A percentile compares a stretch with the other conserved stretches of the same genome.
These are phyloP conservation scores for Mechanitis mazaeus DNA, from an alignment of 2,888 invertebrate genomes.

Conservation along the genomic window DNA sequence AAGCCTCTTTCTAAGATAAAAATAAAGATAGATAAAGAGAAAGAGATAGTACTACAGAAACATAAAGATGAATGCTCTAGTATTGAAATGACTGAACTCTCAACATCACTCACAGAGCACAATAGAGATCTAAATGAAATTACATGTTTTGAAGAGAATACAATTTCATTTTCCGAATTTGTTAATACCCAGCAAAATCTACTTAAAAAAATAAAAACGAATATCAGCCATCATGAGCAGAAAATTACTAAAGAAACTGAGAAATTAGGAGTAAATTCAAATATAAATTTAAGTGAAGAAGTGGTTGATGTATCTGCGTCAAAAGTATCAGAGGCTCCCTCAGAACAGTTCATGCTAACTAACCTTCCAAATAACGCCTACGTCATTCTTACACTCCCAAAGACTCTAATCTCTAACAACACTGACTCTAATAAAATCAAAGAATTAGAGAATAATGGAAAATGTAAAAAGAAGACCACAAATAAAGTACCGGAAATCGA, in stretches of 20 bases:
- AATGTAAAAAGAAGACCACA: conserved; percentile 28
- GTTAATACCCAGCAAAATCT: conserved; percentile 20
- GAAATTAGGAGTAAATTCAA: background rate
- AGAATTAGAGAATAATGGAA: conserved; percentile 33
- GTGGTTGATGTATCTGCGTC: background rate
- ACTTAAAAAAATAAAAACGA: conserved; percentile 17
- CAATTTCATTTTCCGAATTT: conserved; percentile 16
- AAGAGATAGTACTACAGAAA: too few species aligned
- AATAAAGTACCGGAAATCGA: conserved; percentile 22
- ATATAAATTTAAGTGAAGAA: background rate
- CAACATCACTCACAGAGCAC: too few species aligned
- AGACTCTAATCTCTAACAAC: conserved; percentile 40
- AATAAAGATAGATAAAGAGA: too few species aligned
- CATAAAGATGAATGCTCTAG: too few species aligned
- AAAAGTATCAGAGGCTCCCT: conserved; percentile 1
- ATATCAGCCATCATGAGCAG: conserved; percentile 10
- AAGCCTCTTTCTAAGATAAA: too few species aligned
- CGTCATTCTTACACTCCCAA: conserved; percentile 55
- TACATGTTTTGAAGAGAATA: background rate
- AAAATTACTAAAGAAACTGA: background rate
- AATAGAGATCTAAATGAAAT: too few species aligned
- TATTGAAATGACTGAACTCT: too few species aligned
- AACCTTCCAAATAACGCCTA: conserved; percentile 55
- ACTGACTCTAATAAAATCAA: conserved; percentile 30
- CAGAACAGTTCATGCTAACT: conserved; percentile 37